A percentile compares a stretch with the other conserved stretches of the same genome.
phyloP scores from a whole-genome alignment of 2,113 vertebrate species.

The Marcusenius ussheri region DNA sequence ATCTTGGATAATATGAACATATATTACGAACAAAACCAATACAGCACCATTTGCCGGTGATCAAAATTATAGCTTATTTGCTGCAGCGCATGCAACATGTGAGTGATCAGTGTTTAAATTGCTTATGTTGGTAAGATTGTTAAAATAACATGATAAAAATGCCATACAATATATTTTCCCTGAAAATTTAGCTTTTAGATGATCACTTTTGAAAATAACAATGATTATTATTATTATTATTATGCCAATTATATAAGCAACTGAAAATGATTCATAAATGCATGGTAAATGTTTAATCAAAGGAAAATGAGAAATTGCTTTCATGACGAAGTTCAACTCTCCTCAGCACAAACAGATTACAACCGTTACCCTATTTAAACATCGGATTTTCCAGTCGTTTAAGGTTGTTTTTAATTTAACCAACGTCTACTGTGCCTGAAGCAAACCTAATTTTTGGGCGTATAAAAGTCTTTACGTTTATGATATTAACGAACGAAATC shows the following conservation, averaged over 20 bases:
- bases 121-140: not conserved
- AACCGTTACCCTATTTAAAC: not conserved
- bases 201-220: not conserved
- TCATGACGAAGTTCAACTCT: not conserved
- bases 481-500: not conserved
- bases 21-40: slow-evolving; percentile 14
- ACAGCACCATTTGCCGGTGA: not conserved
- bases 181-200: not conserved
- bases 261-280: not conserved
- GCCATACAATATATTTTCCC: not conserved
- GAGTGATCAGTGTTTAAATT: not conserved
- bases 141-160: not conserved
- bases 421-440: not conserved
- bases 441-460: not conserved
- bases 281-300: not conserved
- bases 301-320: not conserved
- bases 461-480: not conserved
- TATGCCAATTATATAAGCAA: not conserved
- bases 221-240: not conserved
- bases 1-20: not conserved
- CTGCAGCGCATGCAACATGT: not conserved
- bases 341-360: not conserved
- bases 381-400: not conserved
- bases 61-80: not conserved
- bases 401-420: not conserved